Conservation (phyloP, 2,113 vertebrate genomes). For the Pleuronectes platessa region DNA sequence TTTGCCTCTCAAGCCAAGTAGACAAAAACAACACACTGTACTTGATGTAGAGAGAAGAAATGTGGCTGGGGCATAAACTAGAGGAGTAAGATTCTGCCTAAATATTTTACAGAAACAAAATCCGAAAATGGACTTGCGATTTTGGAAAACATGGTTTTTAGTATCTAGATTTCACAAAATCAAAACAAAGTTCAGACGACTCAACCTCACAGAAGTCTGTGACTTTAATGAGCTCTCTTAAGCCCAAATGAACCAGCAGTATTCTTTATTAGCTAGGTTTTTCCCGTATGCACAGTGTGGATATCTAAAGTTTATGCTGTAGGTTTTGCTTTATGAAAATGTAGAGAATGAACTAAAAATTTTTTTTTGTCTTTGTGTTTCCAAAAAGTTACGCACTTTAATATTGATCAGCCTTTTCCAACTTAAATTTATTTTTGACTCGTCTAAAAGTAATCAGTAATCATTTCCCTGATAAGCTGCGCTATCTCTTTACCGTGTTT, state of each 20-base stretch:
- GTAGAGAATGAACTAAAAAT: not conserved
- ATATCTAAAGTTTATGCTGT: slow-evolving; percentile 2
- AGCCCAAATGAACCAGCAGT: slow-evolving; percentile 34
- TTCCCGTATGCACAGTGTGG: slow-evolving; percentile 17
- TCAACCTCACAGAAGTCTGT: slow-evolving; percentile 10
- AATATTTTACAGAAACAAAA: slow-evolving; percentile 51
- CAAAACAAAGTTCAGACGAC: slow-evolving; percentile 38
- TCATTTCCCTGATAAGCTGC: no score
- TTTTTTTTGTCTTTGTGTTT: not conserved
- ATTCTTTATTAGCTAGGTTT: slow-evolving; percentile 15
- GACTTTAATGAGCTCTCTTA: slow-evolving; percentile 44
- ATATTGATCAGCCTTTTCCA: not conserved
- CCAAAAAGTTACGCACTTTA: not conserved
- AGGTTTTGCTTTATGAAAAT: not conserved
- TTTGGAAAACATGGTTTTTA: slow-evolving; percentile 7
- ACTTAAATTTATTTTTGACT: no score
- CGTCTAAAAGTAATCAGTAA: no score
- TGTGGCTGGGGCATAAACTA: slow-evolving; percentile 16
- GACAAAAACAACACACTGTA: slow-evolving; percentile 3
- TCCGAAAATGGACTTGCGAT: slow-evolving; percentile 24
- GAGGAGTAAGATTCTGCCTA: slow-evolving; percentile 23
- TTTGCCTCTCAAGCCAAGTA: not conserved
- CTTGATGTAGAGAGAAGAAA: slow-evolving; percentile 27
- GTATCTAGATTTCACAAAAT: not conserved
- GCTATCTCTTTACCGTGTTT: no score